Base-by-base conservation (phyloP, 1,140 invertebrate genomes). In the Plutomurus gul region DNA sequence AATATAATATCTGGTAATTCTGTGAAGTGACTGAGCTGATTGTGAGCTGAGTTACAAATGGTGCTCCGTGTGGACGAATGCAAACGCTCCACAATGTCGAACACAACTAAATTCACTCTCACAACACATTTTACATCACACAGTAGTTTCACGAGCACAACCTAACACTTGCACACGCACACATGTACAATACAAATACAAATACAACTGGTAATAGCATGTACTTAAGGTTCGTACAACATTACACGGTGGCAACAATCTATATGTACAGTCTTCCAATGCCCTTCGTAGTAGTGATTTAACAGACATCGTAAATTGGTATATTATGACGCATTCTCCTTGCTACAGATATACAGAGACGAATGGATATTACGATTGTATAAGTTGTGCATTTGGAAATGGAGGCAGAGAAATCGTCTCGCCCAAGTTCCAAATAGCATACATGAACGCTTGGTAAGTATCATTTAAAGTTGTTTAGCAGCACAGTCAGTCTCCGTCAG, bases 231-330 rank as follows among this genome's bases (percentile, higher is more conserved):
- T n/a, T n/a, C n/a, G n/a, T n/a, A n/a, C n/a, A n/a, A n/a, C n/a
- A n/a, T n/a, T n/a, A n/a, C n/a, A n/a, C n/a, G n/a, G n/a, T n/a
- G n/a, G n/a, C n/a, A n/a, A n/a, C n/a, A n/a, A n/a, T n/a, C n/a
- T n/a, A n/a, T n/a, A n/a, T n/a, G n/a, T n/a, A n/a, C n/a, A n/a
- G n/a, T n/a, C n/a, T n/a, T n/a, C n/a, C n/a, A n/a, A n/a, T n/a
- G n/a, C n/a, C 22, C 30, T 65, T 11, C 36, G 27, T 65, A 65
- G 16, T 25, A 65, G 56, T 65, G 36, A 65, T 65, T 65, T 65
- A 65, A n/a, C 56, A 65, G 56, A 33, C 16, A 65, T 33, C 30
- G 56, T 65, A 65, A 65, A 65, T 65, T 65, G 56, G 25, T 65
- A n/a, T 43, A 8, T 43, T 43, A 43, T 43, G 11, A 43, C 2